Evolutionary conservation across 2,113 vertebrate genomes (phyloP).

Genomic region (Nannospalax galili): DNA sequence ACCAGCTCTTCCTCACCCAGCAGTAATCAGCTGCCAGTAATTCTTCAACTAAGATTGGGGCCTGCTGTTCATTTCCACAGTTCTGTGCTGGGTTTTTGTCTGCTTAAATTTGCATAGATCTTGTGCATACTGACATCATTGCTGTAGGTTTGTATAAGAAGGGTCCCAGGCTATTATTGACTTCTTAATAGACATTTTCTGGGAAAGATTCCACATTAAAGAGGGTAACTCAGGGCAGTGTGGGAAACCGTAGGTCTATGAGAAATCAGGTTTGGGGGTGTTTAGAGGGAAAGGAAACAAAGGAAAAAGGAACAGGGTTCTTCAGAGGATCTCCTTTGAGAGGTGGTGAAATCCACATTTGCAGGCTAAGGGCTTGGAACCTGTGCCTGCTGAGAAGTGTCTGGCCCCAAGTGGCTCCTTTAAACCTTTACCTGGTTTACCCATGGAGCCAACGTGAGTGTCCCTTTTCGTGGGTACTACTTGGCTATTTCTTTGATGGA

Average conservation of each 20-base stretch:
- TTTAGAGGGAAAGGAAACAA: not conserved
- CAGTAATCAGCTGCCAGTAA: too few relatives aligned
- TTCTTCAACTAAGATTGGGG: too few relatives aligned
- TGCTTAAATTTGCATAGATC: too few relatives aligned
- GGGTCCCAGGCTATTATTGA: too few relatives aligned
- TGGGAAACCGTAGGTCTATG: not conserved
- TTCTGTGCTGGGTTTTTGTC: too few relatives aligned
- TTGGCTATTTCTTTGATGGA: too few relatives aligned
- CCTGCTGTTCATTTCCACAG: too few relatives aligned
- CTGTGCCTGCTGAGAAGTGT: not conserved
- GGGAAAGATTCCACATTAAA: not conserved
- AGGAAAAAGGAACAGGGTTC: not conserved
- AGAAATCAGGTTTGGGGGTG: conserved; percentile 14
- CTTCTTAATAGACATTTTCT: not conserved
- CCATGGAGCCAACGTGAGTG: not conserved
- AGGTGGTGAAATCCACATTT: not conserved
- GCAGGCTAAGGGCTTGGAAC: not conserved
- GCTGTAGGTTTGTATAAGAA: too few relatives aligned
- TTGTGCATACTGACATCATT: too few relatives aligned
- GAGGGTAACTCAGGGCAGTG: not conserved
- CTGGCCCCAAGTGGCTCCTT: not conserved
- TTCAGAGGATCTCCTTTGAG: not conserved
- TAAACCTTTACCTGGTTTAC: not conserved
- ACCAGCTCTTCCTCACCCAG: too few relatives aligned
- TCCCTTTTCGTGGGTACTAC: not conserved